A percentile compares a stretch with the other conserved stretches of the same genome.
These are phyloP conservation scores for Lepeophtheirus salmonis DNA, from an alignment of 1,140 invertebrate species.

Conservation along the genomic window DNA sequence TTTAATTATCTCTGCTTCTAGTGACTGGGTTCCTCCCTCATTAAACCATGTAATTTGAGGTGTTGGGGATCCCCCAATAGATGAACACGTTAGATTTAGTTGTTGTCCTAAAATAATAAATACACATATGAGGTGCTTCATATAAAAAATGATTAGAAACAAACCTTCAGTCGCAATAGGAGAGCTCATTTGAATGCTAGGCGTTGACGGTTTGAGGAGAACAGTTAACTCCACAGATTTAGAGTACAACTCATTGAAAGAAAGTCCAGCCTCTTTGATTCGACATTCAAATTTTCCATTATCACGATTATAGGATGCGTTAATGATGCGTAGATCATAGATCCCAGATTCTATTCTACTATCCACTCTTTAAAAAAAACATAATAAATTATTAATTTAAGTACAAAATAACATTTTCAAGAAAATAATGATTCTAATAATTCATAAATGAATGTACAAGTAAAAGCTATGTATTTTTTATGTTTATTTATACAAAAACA, in stretches of 20 bases:
- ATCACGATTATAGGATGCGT: neutral
- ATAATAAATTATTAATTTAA: no score
- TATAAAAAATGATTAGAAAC: no score
- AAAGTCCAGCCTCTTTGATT: neutral
- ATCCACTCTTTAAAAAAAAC: no score
- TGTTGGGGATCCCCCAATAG: neutral
- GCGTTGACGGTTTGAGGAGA: neutral
- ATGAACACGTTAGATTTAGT: neutral
- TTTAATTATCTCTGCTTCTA: neutral
- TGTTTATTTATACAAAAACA: no score
- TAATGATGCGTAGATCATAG: neutral
- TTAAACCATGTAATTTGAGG: neutral
- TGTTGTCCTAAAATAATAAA: no score
- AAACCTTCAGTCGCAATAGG: neutral
- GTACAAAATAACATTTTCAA: no score
- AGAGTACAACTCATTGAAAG: neutral
- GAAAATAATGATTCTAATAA: no score
- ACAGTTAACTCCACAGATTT: neutral
- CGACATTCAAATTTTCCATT: neutral
- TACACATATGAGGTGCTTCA: no score
- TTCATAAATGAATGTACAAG: no score
- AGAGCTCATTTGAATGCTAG: neutral
- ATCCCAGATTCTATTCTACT: neutral
- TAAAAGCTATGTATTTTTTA: no score
- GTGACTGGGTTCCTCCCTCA: neutral